Evolutionary conservation across 2,113 vertebrate species (phyloP).

Genomic region (Pteropus alecto): DNA sequence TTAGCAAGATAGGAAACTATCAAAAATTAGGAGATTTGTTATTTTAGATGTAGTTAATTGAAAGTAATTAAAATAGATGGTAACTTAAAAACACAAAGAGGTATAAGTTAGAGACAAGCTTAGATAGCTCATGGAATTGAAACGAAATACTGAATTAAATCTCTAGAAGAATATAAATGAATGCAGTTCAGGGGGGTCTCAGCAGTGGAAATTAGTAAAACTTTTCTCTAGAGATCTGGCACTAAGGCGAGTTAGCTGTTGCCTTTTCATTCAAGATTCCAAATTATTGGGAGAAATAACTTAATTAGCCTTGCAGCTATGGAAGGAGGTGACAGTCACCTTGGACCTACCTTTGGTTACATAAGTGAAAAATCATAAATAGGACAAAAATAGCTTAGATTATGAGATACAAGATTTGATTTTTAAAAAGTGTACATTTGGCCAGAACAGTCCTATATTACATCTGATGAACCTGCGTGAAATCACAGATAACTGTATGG

Average conservation of each 20-base stretch:
- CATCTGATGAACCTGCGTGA: background rate
- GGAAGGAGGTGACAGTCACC: background rate
- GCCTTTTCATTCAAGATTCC: background rate
- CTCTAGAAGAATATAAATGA: background rate
- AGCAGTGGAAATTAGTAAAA: background rate
- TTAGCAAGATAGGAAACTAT: background rate
- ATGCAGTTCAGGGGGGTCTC: background rate
- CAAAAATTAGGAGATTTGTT: background rate
- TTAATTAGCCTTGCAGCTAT: background rate
- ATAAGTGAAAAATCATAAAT: background rate
- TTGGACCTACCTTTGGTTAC: background rate
- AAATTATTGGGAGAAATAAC: background rate
- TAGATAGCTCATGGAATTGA: background rate
- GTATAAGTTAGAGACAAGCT: background rate
- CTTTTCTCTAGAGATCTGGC: background rate
- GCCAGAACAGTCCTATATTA: background rate
- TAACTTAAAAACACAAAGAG: background rate
- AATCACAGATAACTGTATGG: background rate
- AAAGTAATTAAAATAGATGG: background rate
- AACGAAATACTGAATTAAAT: background rate
- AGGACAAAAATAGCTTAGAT: background rate
- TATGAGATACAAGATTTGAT: background rate
- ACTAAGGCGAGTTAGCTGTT: background rate
- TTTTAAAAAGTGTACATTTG: background rate
- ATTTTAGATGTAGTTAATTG: background rate